Conservation (phyloP, 2,888 invertebrate genomes). For the Phlogophora meticulosa region DNA sequence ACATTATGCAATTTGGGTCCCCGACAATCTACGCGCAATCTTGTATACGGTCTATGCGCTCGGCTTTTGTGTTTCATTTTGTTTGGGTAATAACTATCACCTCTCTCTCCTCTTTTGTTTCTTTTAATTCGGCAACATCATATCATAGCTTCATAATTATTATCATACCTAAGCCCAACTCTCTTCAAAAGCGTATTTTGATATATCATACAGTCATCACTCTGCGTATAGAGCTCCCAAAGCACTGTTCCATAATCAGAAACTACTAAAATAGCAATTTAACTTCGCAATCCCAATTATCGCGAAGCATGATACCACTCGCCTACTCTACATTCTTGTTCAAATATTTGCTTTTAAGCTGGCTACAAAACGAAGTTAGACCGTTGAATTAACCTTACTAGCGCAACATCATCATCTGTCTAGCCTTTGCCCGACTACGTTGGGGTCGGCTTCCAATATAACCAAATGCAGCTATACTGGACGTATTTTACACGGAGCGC, state of each 20-base stretch:
- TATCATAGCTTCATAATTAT: neutral
- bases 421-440: too few species aligned
- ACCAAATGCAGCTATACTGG: too few species aligned
- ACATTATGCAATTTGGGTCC: slow-evolving; percentile 44
- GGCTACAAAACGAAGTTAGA: slow-evolving; percentile 47
- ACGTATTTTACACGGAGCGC: too few species aligned
- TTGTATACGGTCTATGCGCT: slow-evolving; percentile 13
- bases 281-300: slow-evolving; percentile 59
- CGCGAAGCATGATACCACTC: slow-evolving; percentile 45
- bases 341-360: slow-evolving; percentile 56
- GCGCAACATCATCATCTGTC: slow-evolving; percentile 1
- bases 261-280: slow-evolving; percentile 49
- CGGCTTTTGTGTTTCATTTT: slow-evolving; percentile 30
- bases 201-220: neutral
- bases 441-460: too few species aligned
- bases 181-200: neutral
- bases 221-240: neutral
- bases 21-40: slow-evolving; percentile 36
- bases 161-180: neutral
- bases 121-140: neutral
- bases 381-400: slow-evolving; percentile 42
- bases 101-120: neutral
- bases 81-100: slow-evolving; percentile 6
- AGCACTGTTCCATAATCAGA: slow-evolving; percentile 18
- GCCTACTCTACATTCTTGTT: slow-evolving; percentile 59